A percentile compares a stretch with the other conserved stretches of the same genome.
Evolutionary conservation across 2,888 invertebrate genomes (phyloP).

Genomic region (Xiphydria camelus): DNA sequence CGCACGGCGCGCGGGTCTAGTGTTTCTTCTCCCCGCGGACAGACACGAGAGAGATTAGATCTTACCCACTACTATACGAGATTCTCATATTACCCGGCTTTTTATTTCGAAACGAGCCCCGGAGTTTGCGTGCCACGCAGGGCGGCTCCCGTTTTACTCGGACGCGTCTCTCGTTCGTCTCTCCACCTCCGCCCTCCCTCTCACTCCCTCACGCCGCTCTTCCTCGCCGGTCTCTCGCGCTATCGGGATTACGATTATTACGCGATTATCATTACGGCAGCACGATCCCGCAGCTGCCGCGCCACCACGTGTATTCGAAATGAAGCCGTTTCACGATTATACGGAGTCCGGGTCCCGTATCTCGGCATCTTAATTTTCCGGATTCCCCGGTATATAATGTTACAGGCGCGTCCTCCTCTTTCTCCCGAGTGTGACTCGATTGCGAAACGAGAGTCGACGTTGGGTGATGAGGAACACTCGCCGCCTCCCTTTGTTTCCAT

Average conservation of each 20-base stretch:
- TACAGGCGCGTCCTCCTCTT: constrained; percentile 27
- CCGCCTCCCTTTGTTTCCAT: too few relatives aligned
- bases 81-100: constrained; percentile 52
- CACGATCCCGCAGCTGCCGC: constrained; percentile 11
- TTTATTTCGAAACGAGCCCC: constrained; percentile 33
- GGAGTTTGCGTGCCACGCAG: constrained; percentile 37
- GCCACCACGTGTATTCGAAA: constrained; percentile 27
- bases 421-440: constrained; percentile 41
- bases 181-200: constrained; percentile 20
- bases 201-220: neutral
- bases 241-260: constrained; percentile 37
- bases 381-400: constrained; percentile 43
- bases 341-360: constrained; percentile 27
- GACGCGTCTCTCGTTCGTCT: constrained; percentile 15
- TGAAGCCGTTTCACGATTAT: constrained; percentile 35
- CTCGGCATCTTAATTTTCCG: constrained; percentile 49
- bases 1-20: constrained; percentile 38
- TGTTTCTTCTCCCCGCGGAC: constrained; percentile 49
- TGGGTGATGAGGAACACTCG: too few relatives aligned
- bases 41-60: constrained; percentile 52
- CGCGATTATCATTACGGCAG: constrained; percentile 41
- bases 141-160: constrained; percentile 48
- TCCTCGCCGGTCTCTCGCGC: constrained; percentile 12
- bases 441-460: too few relatives aligned
- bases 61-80: constrained; percentile 51